These are phyloP conservation scores for Harmothoe impar DNA, from an alignment of 2,888 invertebrate genomes.

Conservation along the genomic window DNA sequence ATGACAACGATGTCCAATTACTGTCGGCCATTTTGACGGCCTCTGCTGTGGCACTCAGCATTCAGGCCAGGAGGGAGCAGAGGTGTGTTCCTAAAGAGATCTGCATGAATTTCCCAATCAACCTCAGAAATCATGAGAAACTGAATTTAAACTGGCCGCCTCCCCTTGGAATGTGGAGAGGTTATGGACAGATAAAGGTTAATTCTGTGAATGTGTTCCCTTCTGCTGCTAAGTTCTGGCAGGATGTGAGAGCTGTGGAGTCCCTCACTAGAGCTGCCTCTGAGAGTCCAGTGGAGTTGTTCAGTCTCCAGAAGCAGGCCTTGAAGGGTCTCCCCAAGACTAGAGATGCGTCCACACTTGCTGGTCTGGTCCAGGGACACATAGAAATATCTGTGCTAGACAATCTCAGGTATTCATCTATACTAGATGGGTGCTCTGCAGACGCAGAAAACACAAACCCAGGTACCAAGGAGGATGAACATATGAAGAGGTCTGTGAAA, in stretches of 20 bases:
- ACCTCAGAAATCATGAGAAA: not conserved
- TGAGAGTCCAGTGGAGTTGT: not conserved
- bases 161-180: slow-evolving; percentile 26
- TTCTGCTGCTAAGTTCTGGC: not conserved
- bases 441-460: too few relatives aligned
- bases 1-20: slow-evolving; percentile 8
- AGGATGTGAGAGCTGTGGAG: not conserved
- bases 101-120: not conserved
- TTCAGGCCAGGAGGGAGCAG: not conserved
- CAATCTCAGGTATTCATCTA: not conserved
- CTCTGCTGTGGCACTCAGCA: slow-evolving; percentile 3
- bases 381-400: slow-evolving; percentile 12
- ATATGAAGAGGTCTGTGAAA: too few relatives aligned
- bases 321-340: slow-evolving; percentile 12
- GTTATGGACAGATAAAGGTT: not conserved
- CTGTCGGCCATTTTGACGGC: not conserved
- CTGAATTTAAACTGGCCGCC: not conserved
- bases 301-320: not conserved
- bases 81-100: not conserved
- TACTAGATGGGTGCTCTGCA: not conserved
- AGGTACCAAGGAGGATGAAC: too few relatives aligned
- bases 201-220: not conserved
- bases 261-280: not conserved
- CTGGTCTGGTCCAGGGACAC: not conserved
- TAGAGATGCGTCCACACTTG: not conserved